Conservation (phyloP, 2,888 invertebrate genomes). For the Nebria salina region DNA sequence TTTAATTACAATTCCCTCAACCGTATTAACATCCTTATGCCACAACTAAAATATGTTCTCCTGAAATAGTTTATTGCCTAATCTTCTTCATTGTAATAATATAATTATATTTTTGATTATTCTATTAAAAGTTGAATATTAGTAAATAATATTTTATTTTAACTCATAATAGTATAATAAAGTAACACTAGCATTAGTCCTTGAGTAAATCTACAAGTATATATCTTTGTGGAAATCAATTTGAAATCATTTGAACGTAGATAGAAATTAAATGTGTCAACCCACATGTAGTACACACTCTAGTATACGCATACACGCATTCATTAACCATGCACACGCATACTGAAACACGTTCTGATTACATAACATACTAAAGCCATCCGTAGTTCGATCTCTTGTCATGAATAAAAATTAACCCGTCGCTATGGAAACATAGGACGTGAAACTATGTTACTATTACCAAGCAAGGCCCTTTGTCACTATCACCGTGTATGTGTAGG, state of each 20-base stretch:
- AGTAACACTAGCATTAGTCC: too few species aligned
- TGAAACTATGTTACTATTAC: background rate
- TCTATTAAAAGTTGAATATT: too few species aligned
- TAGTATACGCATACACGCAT: background rate
- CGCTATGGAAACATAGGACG: background rate
- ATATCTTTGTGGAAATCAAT: too few species aligned
- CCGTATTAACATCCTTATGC: background rate
- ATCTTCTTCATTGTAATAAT: background rate
- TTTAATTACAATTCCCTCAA: background rate
- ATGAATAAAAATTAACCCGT: constrained; percentile 21
- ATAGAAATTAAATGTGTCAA: background rate
- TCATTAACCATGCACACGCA: background rate
- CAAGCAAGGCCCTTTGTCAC: background rate
- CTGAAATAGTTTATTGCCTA: background rate
- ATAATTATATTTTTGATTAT: too few species aligned
- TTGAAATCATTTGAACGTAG: background rate
- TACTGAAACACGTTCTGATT: background rate
- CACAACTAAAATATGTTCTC: background rate
- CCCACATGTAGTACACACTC: background rate
- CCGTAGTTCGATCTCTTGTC: constrained; percentile 14
- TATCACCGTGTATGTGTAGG: background rate
- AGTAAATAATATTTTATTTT: too few species aligned
- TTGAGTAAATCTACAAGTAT: too few species aligned
- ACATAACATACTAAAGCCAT: constrained; percentile 5
- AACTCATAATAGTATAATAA: too few species aligned